Evolutionary conservation across 2,888 invertebrate species (phyloP).

Genomic region (Hypomecis punctinalis): DNA sequence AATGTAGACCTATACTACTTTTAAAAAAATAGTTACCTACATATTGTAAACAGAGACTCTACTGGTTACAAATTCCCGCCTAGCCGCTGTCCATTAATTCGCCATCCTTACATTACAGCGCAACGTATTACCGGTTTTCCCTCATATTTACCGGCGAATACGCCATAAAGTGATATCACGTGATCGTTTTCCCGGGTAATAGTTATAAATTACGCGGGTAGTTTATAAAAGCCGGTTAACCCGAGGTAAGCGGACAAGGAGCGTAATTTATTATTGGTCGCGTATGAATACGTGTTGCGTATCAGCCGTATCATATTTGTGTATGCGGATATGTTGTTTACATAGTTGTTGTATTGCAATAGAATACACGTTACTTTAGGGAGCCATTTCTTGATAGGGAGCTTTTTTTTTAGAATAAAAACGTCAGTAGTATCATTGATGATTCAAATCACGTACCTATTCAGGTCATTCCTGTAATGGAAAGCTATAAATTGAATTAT

Average conservation of each 20-base stretch:
- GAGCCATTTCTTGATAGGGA: too few species aligned
- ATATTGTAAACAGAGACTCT: not conserved
- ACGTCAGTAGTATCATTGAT: too few species aligned
- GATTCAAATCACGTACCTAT: too few species aligned
- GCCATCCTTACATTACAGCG: slow-evolving; percentile 54
- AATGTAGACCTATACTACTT: too few species aligned
- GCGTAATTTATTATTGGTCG: slow-evolving; percentile 82
- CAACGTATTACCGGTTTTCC: slow-evolving; percentile 70
- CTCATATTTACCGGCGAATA: slow-evolving; percentile 82
- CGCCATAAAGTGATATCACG: slow-evolving; percentile 84
- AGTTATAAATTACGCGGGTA: slow-evolving; percentile 84
- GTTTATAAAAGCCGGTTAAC: slow-evolving; percentile 86
- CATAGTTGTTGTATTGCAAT: not conserved
- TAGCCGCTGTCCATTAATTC: slow-evolving; percentile 45
- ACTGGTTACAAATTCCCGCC: slow-evolving; percentile 36
- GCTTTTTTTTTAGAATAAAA: too few species aligned
- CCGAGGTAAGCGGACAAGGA: slow-evolving; percentile 83
- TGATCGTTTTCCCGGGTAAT: slow-evolving; percentile 83
- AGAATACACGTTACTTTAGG: too few species aligned
- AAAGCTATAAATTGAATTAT: too few species aligned
- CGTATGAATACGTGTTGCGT: slow-evolving; percentile 77
- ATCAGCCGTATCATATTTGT: slow-evolving; percentile 47
- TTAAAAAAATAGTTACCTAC: too few species aligned
- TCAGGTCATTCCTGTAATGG: too few species aligned
- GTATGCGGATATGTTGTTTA: slow-evolving; percentile 1